Evolutionary conservation across 2,888 invertebrate species (phyloP), one percentile per base, ranked within the genome.

Genomic region (Drosophila ustulata): DNA sequence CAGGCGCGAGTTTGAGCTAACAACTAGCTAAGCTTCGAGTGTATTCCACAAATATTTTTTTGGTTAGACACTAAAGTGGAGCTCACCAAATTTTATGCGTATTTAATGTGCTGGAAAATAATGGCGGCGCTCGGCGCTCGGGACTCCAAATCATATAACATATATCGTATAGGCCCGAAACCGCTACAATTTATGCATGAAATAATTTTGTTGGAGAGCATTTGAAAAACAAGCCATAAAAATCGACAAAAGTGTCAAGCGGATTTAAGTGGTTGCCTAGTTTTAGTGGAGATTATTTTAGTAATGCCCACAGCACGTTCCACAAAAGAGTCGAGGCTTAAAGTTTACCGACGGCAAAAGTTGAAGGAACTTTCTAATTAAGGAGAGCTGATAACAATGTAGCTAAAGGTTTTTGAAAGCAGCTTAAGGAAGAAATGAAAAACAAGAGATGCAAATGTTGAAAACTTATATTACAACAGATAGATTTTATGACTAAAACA

Each of bases 21-120:
- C 13, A 41, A 41, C 39, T 41, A 41, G 18, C 18, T 18, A 9
- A 58, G 71, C 62, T 45, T 11, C 3, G 46, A 45, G 45, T 26
- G 46, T 62, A 77, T 66, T 66, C 63, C 50, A 43, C 39, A 55
- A 75, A 68, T 78, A 68, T 82, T 65, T 82, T 65, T 67, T 59
- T 55, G 41, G 39, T 52, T 65, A 30, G 43, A 58, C 83, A 82
- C 79, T 62, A 71, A 67, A 62, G 23, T 65, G 66, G 57, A 81
- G 69, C 71, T 78, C 52, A 74, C 62, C 62, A 49, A 68, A 66
- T 88, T 89, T 85, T 53, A 88, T 89, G 89, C 69, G 61, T 73
- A 30, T 79, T 85, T 88, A 89, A 85, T 87, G 85, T 50, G 82
- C 71, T 78, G 75, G 85, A 87, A 74, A 78, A 76, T 76, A 79